Base-by-base conservation (phyloP, 2,113 vertebrate genomes). In the Hystrix brachyura region DNA sequence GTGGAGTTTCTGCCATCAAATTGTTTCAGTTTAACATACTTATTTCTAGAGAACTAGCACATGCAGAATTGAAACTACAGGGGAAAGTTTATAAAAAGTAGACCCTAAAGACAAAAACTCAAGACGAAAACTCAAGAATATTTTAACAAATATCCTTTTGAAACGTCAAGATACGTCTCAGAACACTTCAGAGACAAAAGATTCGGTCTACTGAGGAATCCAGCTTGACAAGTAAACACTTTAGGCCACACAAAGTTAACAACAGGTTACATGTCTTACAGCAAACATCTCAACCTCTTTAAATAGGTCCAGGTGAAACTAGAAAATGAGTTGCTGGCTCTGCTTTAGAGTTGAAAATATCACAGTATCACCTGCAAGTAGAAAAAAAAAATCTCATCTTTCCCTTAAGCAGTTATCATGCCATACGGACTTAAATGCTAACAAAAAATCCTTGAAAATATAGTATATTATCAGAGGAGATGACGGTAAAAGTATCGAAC, bases 371-470 rank as follows among this genome's bases (percentile, higher is more conserved):
- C 95, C 93, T 71, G 83, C 21, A 94, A 91, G 79, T n/a, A 91
- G 38, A 69, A 92, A 67, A 38, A 38, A 38, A 34, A 98, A 97
- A 18, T 88, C 13, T 48, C 15, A 97, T 97, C 94, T 97, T 98
- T 98, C 97, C 98, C 96, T 98, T 98, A 95, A 84, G 91, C 97
- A 96, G 97, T 96, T 95, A n/a, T 98, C 19, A 95, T 96, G 95
- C 97, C 97, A 97, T 96, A 97, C 95, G 96, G 97, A 93, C 98
- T 98, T 97, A 97, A 95, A 95, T 59, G 98, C 98, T 98, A 98
- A 96, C 98, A 78, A 98, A 71, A 98, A 97, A 98, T 97, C 94
- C 97, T 94, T 93, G 98, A 98, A 98, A 98, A 98, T 98, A 98
- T 98, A 97, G 43, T 15, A 6, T 76, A 48, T 98, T 51, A 98